These are phyloP conservation scores for Tragulus kanchil DNA, from an alignment of 2,113 vertebrate species.

Conservation along the genomic window DNA sequence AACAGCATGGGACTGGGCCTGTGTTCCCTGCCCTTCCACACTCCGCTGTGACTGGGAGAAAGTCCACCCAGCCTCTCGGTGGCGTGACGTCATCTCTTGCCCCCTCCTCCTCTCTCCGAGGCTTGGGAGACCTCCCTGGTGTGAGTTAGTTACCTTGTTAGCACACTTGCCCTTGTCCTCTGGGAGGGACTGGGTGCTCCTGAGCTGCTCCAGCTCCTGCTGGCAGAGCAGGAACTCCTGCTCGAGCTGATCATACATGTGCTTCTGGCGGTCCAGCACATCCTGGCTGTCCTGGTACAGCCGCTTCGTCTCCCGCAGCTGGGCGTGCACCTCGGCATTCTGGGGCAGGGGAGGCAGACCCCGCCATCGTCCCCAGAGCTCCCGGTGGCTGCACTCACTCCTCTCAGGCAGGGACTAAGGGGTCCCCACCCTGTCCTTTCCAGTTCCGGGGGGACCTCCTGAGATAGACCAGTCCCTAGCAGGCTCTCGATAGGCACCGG, in stretches of 20 bases:
- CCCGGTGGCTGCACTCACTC: neutral
- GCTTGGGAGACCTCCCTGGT: neutral
- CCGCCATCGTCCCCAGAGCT: neutral
- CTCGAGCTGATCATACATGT: conserved; percentile 82
- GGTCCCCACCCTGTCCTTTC: neutral
- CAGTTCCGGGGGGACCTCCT: neutral
- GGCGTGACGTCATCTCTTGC: neutral
- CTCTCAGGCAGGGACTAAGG: neutral
- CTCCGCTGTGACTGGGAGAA: neutral
- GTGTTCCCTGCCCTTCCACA: neutral
- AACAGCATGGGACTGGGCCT: neutral
- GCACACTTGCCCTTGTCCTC: conserved; percentile 41
- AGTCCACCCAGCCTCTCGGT: neutral
- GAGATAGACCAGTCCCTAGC: neutral
- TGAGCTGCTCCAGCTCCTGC: conserved; percentile 88
- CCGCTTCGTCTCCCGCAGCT: conserved; percentile 86
- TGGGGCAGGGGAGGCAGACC: conserved; percentile 77
- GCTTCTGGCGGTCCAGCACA: conserved; percentile 85
- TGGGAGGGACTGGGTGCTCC: conserved; percentile 31
- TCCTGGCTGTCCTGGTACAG: conserved; percentile 87
- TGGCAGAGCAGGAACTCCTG: conserved; percentile 89
- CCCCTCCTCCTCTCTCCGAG: neutral
- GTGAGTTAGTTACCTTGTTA: conserved; percentile 69
- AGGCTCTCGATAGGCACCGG: neutral
- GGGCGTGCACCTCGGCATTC: conserved; percentile 81